Base-by-base conservation (phyloP, 2,113 vertebrate species). In the Malurus melanocephalus region DNA sequence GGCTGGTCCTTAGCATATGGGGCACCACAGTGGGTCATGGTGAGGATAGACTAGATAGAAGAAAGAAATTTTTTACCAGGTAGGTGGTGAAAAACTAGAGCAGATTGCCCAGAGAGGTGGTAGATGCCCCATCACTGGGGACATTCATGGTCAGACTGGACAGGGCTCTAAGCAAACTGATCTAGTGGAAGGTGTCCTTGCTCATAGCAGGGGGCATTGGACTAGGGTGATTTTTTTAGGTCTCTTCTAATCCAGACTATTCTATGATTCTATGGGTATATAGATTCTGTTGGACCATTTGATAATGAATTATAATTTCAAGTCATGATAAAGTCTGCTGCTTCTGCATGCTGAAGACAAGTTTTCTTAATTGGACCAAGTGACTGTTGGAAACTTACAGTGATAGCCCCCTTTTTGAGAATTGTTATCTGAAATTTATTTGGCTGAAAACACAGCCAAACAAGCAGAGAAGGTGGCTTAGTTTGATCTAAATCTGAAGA, bases 11-110 rank as follows among this genome's bases (percentile, higher is more conserved):
- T 51, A 74, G 53, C 20, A 65, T 4, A 5, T 7, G 16, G 14
- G 16, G 4, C 16, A 78, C 6, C 11, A 24, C 0, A 16, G n/a
- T 42, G 7, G 3, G 6, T 35, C 11, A 9, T 18, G 8, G 10
- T 43, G 65, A 65, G 81, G 51, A 33, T 0, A 78, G 46, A 19
- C 10, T 26, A 45, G 59, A 30, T 45, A n/a, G 3, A 72, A 45
- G 21, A 11, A 75, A 28, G 46, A 33, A 0, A 1, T n/a, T 15
- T 35, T 72, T 84, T 46, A 18, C 2, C 8, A 5, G 8, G 23
- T 18, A 1, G 6, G 6, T 3, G 9, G 2, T 46, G 24, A 64
- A 49, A 38, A 15, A 28, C 6, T 35, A 30, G 28, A 28, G n/a
- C 7, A 27, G 28, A 8, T 53, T 80, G 11, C 2, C 27, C 48